Evolutionary conservation across 1,140 invertebrate genomes (phyloP).

Genomic region (Liolophura sinensis): DNA sequence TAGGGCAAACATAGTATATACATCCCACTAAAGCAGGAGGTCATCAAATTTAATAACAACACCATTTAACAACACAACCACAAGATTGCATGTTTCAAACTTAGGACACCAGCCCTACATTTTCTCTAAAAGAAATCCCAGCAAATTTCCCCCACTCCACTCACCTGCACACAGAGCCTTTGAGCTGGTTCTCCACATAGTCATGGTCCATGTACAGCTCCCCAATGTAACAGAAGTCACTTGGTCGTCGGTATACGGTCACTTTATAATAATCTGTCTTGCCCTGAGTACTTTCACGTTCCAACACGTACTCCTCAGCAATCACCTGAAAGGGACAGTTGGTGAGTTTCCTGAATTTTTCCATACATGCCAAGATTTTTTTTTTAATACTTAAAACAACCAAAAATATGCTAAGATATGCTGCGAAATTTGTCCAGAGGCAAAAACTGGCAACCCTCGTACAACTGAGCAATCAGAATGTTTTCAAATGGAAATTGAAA

Average conservation of each 20-base stretch:
- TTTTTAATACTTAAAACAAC: no score
- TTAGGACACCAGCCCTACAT: background rate
- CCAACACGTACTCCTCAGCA: conserved; percentile 86
- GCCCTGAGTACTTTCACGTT: conserved; percentile 71
- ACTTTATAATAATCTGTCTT: conserved; percentile 82
- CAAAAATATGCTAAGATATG: no score
- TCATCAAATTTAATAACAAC: no score
- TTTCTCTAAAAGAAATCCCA: background rate
- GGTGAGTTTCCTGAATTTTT: background rate
- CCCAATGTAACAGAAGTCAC: conserved; percentile 85
- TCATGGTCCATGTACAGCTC: conserved; percentile 89
- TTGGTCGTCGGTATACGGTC: conserved; percentile 80
- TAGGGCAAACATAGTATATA: no score
- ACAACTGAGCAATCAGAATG: no score
- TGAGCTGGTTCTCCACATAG: conserved; percentile 76
- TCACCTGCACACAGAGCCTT: conserved; percentile 81
- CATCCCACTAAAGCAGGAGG: no score
- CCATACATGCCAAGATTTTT: no score
- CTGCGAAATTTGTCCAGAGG: no score
- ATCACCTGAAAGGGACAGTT: conserved; percentile 61
- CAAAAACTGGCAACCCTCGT: no score
- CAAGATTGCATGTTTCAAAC: no score
- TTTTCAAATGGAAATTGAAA: no score
- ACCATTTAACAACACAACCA: no score
- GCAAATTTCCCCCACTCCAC: conserved; percentile 3